Evolutionary conservation across 1,140 invertebrate genomes (phyloP), one percentile per base, ranked within the genome.

Genomic region (Magallana ariakensis): DNA sequence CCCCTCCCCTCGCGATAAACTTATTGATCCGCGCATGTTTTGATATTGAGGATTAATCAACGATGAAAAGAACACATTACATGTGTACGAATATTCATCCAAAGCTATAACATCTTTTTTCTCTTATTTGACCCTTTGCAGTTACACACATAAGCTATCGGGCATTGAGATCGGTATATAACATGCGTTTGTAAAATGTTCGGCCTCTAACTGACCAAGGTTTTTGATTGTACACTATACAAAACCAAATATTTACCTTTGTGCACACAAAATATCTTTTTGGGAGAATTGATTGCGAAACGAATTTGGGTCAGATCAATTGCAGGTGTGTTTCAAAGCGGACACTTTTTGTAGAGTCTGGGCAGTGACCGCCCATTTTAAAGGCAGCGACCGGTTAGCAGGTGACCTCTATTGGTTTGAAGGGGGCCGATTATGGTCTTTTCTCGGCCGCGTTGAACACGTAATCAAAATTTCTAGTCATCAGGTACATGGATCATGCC

Each of bases 381-480:
- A 22, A 75, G 66, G 4, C 66, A 75, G 22, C 33, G 66, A 75
- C 66, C 66, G 66, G 66, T 75, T 75, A 75, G 8, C 66, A 26
- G 66, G 66, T 75, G 66, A 75, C 66, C 66, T 46, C 22, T 13
- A 33, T 33, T 33, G 66, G 66, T 75, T 19, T 5, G 33, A 75
- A 26, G 66, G 66, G 7, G 33, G 33, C 66, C 10, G 66, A 75
- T 75, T 26, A 33, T 75, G 33, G 19, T 13, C 22, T 2, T 13
- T 26, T 11, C 66, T 26, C 15, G 19, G 22, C 22, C 7, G 33
- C 8, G 1, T 9, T 11, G 22, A 26, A 75, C 66, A 75, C 66
- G 13, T 8, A n/a, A 26, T 70, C 33, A 46, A 46, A 46, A 46
- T 46, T 46, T 46, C 3, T 46, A 46, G 33, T 46, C 33, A 46